Evolutionary conservation across 2,797 vertebrate species (phyloP).

Genomic region (Hylomyscus alleni): DNA sequence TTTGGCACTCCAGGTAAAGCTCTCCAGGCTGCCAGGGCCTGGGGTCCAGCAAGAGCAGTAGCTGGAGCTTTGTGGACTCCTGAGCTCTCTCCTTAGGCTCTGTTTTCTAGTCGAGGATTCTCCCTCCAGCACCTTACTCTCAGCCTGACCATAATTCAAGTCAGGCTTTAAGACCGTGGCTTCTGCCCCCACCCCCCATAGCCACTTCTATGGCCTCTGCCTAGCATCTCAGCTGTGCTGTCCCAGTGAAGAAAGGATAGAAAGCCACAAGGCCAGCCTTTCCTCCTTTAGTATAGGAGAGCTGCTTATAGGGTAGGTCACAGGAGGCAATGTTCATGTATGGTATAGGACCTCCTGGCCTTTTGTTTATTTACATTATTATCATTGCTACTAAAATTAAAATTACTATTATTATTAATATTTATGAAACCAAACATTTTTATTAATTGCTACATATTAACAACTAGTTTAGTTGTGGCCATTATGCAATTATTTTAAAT

Average conservation of each 20-base stretch:
- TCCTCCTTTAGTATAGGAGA: background rate
- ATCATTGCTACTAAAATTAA: background rate
- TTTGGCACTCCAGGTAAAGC: background rate
- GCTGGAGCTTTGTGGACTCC: background rate
- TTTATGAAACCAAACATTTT: background rate
- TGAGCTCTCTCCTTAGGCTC: background rate
- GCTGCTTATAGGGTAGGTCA: too few relatives aligned
- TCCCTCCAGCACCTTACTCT: background rate
- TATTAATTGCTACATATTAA: background rate
- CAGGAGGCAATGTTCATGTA: background rate
- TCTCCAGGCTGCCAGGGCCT: background rate
- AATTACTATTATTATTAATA: background rate
- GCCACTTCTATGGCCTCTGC: background rate
- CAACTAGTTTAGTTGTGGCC: background rate
- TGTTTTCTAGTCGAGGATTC: background rate
- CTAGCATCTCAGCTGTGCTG: background rate
- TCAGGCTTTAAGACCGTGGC: background rate
- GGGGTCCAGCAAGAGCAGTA: background rate
- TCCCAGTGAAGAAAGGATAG: background rate
- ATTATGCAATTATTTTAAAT: background rate
- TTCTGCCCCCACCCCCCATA: accelerated
- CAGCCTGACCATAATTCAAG: background rate
- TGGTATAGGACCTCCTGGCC: background rate
- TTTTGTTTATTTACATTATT: background rate
- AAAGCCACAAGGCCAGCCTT: background rate